phyloP scores from a whole-genome alignment of 2,797 vertebrate species.

The Crossoptilon crossoptilon region DNA sequence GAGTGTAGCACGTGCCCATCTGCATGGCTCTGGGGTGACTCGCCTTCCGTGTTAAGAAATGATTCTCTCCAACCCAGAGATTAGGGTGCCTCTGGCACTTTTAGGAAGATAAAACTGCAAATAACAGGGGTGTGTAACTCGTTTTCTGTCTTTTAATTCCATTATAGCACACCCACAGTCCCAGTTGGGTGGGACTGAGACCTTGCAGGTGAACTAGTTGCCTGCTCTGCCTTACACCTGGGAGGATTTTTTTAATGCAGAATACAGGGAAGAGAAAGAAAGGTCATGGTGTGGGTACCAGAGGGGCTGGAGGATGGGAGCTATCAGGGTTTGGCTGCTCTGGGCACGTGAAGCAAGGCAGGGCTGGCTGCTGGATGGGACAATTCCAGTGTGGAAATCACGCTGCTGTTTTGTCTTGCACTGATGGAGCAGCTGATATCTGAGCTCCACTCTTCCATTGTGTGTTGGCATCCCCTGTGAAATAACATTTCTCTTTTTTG shows the following conservation, averaged over 20 bases:
- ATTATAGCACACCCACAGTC: background rate
- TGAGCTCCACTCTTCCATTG: background rate
- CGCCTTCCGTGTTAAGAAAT: background rate
- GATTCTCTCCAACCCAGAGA: background rate
- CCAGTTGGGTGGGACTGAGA: background rate
- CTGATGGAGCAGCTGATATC: background rate
- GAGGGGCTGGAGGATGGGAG: accelerated
- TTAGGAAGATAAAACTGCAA: background rate
- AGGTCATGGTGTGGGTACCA: accelerated
- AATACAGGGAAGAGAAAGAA: background rate
- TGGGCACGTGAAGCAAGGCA: background rate
- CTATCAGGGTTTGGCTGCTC: background rate
- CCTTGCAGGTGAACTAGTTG: background rate
- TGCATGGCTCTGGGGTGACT: background rate
- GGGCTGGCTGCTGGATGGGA: background rate
- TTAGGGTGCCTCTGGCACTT: background rate
- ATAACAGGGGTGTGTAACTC: background rate
- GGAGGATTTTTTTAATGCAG: background rate
- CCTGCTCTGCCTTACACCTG: background rate
- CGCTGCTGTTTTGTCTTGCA: background rate
- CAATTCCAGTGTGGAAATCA: background rate
- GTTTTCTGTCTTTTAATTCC: background rate
- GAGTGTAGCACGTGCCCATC: background rate
- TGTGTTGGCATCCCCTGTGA: background rate
- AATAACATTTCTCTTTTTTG: background rate